A percentile compares a stretch with the other conserved stretches of the same genome.
These are phyloP conservation scores for Larimichthys crocea DNA, from an alignment of 2,113 vertebrate genomes.

Conservation along the genomic window DNA sequence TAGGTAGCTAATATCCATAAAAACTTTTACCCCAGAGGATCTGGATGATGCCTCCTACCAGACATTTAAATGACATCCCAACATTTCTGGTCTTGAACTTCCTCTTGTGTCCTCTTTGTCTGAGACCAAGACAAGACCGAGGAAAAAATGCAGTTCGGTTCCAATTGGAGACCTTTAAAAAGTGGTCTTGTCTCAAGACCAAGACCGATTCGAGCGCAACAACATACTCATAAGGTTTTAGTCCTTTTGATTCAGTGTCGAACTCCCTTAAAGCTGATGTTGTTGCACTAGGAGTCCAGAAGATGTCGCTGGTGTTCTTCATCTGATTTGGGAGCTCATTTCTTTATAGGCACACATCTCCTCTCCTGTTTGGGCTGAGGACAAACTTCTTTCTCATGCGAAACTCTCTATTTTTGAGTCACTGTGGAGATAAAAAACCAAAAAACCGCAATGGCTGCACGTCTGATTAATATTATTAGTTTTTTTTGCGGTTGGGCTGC, in stretches of 20 bases:
- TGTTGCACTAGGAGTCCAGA: conserved; percentile 35
- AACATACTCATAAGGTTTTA: too few species aligned
- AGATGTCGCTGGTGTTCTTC: conserved; percentile 28
- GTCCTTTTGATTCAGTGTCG: not conserved
- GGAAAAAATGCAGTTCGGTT: too few species aligned
- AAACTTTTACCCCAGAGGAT: too few species aligned
- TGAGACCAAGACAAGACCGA: too few species aligned
- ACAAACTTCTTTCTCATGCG: not conserved
- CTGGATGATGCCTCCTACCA: too few species aligned
- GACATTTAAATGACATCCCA: too few species aligned
- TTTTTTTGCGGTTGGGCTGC: not conserved
- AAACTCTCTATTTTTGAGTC: not conserved
- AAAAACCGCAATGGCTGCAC: not conserved
- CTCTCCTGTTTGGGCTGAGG: not conserved
- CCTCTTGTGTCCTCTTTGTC: too few species aligned
- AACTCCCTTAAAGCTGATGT: not conserved
- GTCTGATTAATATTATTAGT: not conserved
- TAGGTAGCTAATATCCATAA: too few species aligned
- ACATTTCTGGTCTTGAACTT: too few species aligned
- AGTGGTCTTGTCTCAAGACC: too few species aligned
- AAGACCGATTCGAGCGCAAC: too few species aligned
- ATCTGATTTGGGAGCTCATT: not conserved
- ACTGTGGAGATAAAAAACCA: not conserved
- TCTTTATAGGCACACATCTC: not conserved
- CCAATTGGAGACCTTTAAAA: too few species aligned